A percentile compares a stretch with the other conserved stretches of the same genome.
Evolutionary conservation across 2,113 vertebrate genomes (phyloP).

Genomic region (Bos javanicus): DNA sequence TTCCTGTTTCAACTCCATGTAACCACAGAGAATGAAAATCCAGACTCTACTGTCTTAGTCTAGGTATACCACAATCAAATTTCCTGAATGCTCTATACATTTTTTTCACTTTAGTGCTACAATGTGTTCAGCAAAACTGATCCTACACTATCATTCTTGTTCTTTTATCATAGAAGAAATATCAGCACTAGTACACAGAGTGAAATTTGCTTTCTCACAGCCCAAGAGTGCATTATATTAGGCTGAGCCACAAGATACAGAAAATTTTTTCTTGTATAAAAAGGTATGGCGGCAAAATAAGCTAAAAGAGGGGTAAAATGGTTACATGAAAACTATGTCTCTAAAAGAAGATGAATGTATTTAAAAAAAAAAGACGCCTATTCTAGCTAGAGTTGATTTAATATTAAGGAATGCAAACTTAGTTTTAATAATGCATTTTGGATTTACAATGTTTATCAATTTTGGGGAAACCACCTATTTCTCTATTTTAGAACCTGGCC

Average conservation of each 20-base stretch:
- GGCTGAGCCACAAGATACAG: not conserved
- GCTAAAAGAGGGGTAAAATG: not conserved
- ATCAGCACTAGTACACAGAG: not conserved
- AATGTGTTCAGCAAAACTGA: not conserved
- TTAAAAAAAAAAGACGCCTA: not conserved
- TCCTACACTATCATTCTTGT: not conserved
- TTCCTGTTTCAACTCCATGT: not conserved
- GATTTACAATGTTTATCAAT: not conserved
- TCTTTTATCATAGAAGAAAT: constrained; percentile 7
- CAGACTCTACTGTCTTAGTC: not conserved
- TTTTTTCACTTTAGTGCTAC: not conserved
- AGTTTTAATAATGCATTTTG: not conserved
- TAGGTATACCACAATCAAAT: not conserved
- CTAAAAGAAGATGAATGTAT: not conserved
- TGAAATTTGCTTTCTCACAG: constrained; percentile 34
- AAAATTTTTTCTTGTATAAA: constrained; percentile 3
- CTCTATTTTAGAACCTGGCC: constrained; percentile 43
- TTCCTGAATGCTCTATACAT: not conserved
- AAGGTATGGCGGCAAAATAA: not conserved
- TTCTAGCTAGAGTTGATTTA: not conserved
- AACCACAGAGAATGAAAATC: not conserved
- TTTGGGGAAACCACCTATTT: not conserved
- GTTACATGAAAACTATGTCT: not conserved
- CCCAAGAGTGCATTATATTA: not conserved
- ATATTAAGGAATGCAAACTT: not conserved